A percentile compares a stretch with the other conserved stretches of the same genome.
These are phyloP conservation scores for Popillia japonica DNA, from an alignment of 1,140 invertebrate species.

Conservation along the genomic window DNA sequence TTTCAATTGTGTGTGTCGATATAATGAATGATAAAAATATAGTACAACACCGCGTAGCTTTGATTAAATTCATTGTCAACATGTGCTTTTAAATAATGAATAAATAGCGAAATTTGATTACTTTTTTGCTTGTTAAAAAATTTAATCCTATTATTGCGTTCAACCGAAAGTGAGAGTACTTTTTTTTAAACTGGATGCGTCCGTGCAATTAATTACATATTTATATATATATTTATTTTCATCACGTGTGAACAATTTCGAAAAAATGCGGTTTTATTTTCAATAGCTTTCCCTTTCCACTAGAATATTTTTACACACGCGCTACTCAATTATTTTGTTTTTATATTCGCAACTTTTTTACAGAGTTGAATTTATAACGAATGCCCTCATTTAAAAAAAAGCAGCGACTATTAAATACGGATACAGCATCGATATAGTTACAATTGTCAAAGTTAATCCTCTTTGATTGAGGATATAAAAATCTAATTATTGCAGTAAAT, in stretches of 20 bases:
- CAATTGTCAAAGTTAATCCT: no score
- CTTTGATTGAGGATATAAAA: no score
- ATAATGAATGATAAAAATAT: constrained; percentile 21
- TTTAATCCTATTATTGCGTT: constrained; percentile 35
- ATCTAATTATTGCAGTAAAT: no score
- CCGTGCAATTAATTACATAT: constrained; percentile 30
- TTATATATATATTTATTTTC: constrained; percentile 33
- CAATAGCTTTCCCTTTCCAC: constrained; percentile 22
- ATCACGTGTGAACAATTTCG: constrained; percentile 33
- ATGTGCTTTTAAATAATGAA: constrained; percentile 33
- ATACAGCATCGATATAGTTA: not conserved
- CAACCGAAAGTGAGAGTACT: constrained; percentile 21
- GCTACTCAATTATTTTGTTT: not conserved
- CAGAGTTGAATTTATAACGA: not conserved
- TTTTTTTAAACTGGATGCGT: constrained; percentile 1
- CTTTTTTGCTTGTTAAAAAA: constrained; percentile 32
- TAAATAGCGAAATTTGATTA: constrained; percentile 37
- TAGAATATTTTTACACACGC: constrained; percentile 9
- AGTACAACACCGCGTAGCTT: not conserved
- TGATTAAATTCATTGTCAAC: constrained; percentile 34
- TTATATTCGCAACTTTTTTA: not conserved
- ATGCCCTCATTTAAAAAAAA: not conserved
- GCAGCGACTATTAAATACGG: not conserved
- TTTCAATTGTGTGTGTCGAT: not conserved
- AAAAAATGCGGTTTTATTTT: constrained; percentile 33